Base-by-base conservation (phyloP, 2,797 vertebrate species). In the Aulostomus chinensis region DNA sequence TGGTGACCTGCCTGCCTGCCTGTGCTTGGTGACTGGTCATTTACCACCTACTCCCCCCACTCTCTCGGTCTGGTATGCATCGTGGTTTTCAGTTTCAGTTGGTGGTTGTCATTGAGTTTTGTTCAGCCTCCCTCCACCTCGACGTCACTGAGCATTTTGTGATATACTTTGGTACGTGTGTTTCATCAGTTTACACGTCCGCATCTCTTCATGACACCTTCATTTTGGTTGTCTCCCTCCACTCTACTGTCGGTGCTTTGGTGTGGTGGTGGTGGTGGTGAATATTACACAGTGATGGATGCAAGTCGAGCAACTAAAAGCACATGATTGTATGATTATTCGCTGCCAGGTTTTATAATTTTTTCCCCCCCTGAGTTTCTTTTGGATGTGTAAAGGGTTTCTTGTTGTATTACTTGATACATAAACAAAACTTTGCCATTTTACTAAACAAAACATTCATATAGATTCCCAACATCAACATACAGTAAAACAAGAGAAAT, bases 11-110 rank as follows among this genome's bases (percentile, higher is more conserved):
- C 87, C 80, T 92, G 89, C 83, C 84, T 88, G 89, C 88, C 83
- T 90, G 88, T 86, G 88, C 87, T 87, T 89, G 86, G 87, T 88
- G 85, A 84, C 66, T 81, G 80, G 84, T 88, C 88, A 88, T 90
- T 82, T 70, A 65, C 74, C 77, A 64, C 64, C 65, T 41, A 30
- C 62, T 41, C 49, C 71, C 59, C 38, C 63, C 72, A 71, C 68
- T 41, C 62, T 68, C 78, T 73, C 25, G 73, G 71, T 74, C 63
- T 80, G 69, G 67, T 88, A 16, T 89, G 90, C 91, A 90, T 91
- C 58, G 38, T 91, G 90, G 30, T 61, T 46, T 73, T 50, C 17
- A 80, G 57, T 50, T 83, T 78, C 0, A 36, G 80, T 76, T 71
- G 74, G 64, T 80, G 61, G 65, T 78, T 66, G 60, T 73, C 47